These are phyloP conservation scores for Pteronura brasiliensis DNA, from an alignment of 2,113 vertebrate genomes.

Conservation along the genomic window DNA sequence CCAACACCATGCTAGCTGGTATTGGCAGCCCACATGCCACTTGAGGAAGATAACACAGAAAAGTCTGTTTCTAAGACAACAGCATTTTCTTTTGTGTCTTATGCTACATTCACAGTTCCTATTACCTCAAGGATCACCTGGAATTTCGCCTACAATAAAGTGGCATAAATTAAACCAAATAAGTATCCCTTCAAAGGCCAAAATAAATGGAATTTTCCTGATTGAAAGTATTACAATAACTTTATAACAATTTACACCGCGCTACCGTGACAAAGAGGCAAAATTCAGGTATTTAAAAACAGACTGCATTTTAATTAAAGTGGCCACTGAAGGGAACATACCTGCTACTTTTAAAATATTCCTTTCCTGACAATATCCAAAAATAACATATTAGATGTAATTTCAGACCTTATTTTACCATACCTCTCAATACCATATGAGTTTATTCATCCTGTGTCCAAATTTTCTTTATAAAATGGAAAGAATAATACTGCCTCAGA, in stretches of 20 bases:
- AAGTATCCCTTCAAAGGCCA: neutral
- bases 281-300: neutral
- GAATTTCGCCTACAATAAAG: slow-evolving; percentile 32
- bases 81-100: slow-evolving; percentile 22
- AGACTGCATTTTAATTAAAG: slow-evolving; percentile 3
- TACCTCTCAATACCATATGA: neutral
- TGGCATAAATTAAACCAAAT: neutral
- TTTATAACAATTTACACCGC: neutral
- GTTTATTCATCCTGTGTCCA: neutral
- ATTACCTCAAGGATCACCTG: neutral
- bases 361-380: neutral
- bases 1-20: neutral
- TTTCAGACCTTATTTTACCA: neutral
- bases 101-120: neutral
- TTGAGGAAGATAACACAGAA: neutral
- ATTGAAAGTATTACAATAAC: neutral
- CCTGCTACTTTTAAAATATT: neutral
- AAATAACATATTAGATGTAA: neutral
- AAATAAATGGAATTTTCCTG: slow-evolving; percentile 30
- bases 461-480: neutral
- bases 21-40: neutral
- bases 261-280: neutral
- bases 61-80: slow-evolving; percentile 60
- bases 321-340: neutral
- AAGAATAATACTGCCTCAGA: neutral